Base-by-base conservation (phyloP, 2,888 invertebrate genomes). In the Tinea trinotella region DNA sequence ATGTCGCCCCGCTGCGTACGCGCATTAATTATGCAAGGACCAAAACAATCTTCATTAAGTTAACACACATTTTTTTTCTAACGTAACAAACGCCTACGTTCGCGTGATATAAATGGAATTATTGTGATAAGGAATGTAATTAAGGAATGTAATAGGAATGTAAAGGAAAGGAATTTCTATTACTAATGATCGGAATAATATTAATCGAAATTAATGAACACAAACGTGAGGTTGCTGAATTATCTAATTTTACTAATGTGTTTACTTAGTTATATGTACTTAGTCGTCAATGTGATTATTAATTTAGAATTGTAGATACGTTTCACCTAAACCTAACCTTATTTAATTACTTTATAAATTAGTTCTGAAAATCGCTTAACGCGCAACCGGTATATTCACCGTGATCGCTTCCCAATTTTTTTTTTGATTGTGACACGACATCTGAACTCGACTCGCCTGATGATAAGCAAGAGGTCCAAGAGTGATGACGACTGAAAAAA, bases 1-100 rank as follows among this genome's bases (percentile, higher is more conserved):
- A 12, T 64, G 70, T 68, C 74, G 69, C 70, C 78, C 74, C 74
- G 70, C 70, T 84, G 83, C 84, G 83, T 83, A 72, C 68, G 83
- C 82, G 85, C 83, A 84, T 85, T 85, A 84, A 84, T 84, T 81
- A 85, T 85, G 74, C 80, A 84, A 69, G 70, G 68, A 13, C 24
- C 13, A 46, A 48, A 50, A 24, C 83, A 82, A 85, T 84, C 79
- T 83, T 79, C 84, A 85, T 85, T 84, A 85, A 68, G 68, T 71
- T 76, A 77, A 82, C 74, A 78, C 71, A 72, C 74, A 74, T 81
- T 75, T n/a, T 13, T 50, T 46, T 19, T 48, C 48, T 18, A 48
- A 7, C 48, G 40, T 40, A 40, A 40, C 40, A 15, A 15, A 12
- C 40, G 40, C 46, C 46, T 10, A 46, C 46, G 18, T 46, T n/a